phyloP scores from a whole-genome alignment of 2,797 vertebrate species.

The Vultur gryphus region DNA sequence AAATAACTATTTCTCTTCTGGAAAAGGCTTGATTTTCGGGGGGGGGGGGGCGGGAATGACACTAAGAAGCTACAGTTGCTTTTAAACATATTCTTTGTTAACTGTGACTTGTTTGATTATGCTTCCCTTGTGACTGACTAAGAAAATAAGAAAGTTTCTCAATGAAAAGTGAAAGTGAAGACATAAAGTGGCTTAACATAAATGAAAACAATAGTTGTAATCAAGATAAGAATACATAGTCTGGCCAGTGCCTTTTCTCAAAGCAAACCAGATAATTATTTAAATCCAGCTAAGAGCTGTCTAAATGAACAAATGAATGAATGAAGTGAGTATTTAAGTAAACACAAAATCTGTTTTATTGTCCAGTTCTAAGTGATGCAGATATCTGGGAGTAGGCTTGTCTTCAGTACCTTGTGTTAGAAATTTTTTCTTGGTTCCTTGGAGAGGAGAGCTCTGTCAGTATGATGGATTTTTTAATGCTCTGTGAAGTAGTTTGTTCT shows the following conservation, averaged over 20 bases:
- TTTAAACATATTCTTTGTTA: background rate
- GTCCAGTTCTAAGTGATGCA: background rate
- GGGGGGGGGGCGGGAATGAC: too few relatives aligned
- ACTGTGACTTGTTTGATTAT: background rate
- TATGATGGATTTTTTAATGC: conserved; percentile 3
- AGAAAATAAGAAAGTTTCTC: background rate
- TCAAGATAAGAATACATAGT: background rate
- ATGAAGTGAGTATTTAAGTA: background rate
- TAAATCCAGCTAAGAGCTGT: background rate
- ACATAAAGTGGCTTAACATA: background rate
- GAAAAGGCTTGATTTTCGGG: background rate
- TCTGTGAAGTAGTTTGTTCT: background rate
- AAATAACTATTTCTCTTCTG: background rate
- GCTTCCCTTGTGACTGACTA: background rate
- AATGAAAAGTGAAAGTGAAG: background rate
- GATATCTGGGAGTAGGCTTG: background rate
- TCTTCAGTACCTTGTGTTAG: background rate
- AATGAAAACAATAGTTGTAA: background rate
- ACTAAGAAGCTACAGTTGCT: background rate
- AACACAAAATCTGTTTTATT: background rate
- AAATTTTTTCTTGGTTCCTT: background rate
- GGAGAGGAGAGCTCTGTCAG: background rate
- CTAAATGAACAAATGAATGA: background rate
- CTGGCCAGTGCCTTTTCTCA: background rate
- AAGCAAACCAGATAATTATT: background rate